Evolutionary conservation across 2,113 vertebrate genomes (phyloP), one percentile per base, ranked within the genome.

Genomic region (Nettapus auritus): DNA sequence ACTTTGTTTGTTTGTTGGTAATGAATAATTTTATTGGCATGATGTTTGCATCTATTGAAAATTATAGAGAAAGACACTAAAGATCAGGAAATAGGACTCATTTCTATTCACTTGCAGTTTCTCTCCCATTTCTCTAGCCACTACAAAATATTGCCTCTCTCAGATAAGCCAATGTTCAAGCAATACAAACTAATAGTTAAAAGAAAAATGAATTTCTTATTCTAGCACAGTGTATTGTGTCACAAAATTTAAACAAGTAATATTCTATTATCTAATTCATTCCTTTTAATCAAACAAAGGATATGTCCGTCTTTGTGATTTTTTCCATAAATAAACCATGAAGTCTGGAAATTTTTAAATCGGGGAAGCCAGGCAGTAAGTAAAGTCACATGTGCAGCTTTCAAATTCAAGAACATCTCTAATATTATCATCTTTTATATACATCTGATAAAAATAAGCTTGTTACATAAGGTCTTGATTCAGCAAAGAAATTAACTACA

Each of bases 391-490:
- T 28, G 46, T 34, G 33, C 46, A 69, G 21, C 23, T 48, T 82
- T 96, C 34, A 86, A 56, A 88, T 90, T 80, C 57, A 73, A 4
- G 71, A 21, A 67, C 73, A 9, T 50, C 75, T 89, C 70, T 69
- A 76, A 56, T 29, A 82, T 82, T 85, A 76, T 44, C 38, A 38
- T 69, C 53, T 91, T 80, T 80, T 38, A 73, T 93, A 82, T 42
- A 29, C 13, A 66, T 83, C 63, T 91, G 88, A 85, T 93, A 96
- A 95, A 97, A 95, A 93, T 82, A 90, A 94, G 74, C 18, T 56
- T 76, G 44, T 94, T 95, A 90, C 20, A 28, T 95, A 95, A 97
- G 50, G 33, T 68, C 44, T 55, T 87, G 83, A 90, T 96, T 97
- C 93, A 94, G 53, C 69, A 88, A 68, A 64, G 44, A 62, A 38